phyloP scores from a whole-genome alignment of 2,113 vertebrate genomes.

The Tragelaphus scriptus region DNA sequence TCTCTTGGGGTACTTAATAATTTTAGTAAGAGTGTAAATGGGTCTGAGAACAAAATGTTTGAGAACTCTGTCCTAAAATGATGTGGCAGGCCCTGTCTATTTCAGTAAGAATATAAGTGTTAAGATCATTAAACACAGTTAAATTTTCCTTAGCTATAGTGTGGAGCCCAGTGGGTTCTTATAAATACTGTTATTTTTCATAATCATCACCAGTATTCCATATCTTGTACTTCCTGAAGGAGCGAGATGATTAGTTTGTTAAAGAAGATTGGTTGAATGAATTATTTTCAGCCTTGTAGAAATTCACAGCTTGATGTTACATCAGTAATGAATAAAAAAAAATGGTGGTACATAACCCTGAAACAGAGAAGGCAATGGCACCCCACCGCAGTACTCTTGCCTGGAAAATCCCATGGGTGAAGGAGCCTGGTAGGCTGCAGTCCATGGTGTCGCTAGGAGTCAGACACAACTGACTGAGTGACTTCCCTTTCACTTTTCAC shows the following conservation, averaged over 20 bases:
- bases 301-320: constrained; percentile 60
- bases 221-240: constrained; percentile 67
- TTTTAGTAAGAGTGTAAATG: background rate
- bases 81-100: background rate
- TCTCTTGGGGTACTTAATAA: background rate
- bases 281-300: constrained; percentile 65
- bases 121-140: constrained; percentile 6
- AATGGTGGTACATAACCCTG: background rate
- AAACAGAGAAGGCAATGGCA: background rate
- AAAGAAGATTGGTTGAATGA: constrained; percentile 61
- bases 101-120: background rate
- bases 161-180: background rate
- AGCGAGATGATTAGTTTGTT: constrained; percentile 58
- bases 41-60: background rate
- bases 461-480: too few relatives aligned
- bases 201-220: background rate
- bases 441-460: fast-evolving
- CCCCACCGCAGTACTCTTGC: too few relatives aligned
- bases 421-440: too few relatives aligned
- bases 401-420: too few relatives aligned
- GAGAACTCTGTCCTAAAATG: background rate
- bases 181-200: background rate
- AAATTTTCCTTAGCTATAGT: background rate
- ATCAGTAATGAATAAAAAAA: constrained; percentile 45
- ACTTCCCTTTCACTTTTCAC: too few relatives aligned